These are phyloP conservation scores for Adelges cooleyi DNA, from an alignment of 1,140 invertebrate genomes.

Conservation along the genomic window DNA sequence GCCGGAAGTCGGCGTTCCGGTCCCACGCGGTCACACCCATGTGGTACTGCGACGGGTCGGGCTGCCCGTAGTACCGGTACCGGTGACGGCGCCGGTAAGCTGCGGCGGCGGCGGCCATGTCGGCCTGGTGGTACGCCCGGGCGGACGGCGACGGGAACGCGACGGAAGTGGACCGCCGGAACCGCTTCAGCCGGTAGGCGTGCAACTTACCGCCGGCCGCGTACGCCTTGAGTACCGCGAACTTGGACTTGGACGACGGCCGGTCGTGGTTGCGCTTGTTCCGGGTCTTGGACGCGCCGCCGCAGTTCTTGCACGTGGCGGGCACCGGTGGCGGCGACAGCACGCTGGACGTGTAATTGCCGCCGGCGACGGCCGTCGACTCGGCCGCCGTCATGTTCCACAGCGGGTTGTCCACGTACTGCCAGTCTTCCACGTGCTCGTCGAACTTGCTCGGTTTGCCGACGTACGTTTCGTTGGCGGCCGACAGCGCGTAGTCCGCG, in stretches of 20 bases:
- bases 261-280: conserved; percentile 22
- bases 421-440: conserved; percentile 33
- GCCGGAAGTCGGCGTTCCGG: conserved; percentile 10
- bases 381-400: not conserved
- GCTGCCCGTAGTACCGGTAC: conserved; percentile 18
- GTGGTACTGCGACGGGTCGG: not conserved
- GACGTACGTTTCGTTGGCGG: not conserved
- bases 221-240: not conserved
- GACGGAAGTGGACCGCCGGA: not conserved
- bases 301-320: conserved; percentile 4
- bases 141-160: not conserved
- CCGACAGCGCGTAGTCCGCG: too few relatives aligned
- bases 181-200: not conserved
- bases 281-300: not conserved
- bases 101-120: not conserved
- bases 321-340: not conserved
- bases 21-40: conserved; percentile 22
- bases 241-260: not conserved
- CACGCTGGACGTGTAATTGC: not conserved
- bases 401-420: conserved; percentile 31
- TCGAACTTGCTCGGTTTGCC: conserved; percentile 34
- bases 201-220: conserved; percentile 4
- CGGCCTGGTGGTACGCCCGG: conserved; percentile 7
- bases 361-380: not conserved
- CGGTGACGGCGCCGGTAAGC: not conserved